Base-by-base conservation (phyloP, 2,797 vertebrate genomes). In the Xyrichtys novacula region DNA sequence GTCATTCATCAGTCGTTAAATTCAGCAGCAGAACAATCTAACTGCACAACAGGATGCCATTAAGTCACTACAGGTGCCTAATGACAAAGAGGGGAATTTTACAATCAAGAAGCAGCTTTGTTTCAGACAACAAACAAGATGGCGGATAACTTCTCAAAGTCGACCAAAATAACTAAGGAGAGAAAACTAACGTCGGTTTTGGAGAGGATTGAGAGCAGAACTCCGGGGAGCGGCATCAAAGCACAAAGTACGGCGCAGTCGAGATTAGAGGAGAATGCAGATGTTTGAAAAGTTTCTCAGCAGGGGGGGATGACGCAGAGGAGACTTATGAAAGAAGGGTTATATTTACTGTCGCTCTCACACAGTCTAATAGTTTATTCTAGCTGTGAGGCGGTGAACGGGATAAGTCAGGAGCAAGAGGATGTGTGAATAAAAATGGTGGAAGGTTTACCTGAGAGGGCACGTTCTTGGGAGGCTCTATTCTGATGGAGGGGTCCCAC, bases 401-500 rank as follows among this genome's bases (percentile, higher is more conserved):
- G 43, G 38, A 38, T 10, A 31, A 7, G 4, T 10, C 29, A 31
- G 6, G n/a, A n/a, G n/a, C n/a, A n/a, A n/a, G n/a, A n/a, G 22
- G 4, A 38, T 36, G 15, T 22, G 20, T 19, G 3, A 1, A 17
- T 17, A 15, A 23, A 47, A 17, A 4, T 10, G 36, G 4, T 8
- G 6, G 1, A 6, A 6, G 31, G 5, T 60, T 47, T 58, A 98
- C 97, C 96, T 99, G 98, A 89, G 98, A 99, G 40, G 98, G 98
- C 78, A 99, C 97, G 25, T 97, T 99, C 92, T 99, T 99, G 32
- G 98, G 98, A 65, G 98, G 98, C 76, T 99, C 98, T 95, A 99
- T 99, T 87, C 98, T 92, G 86, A 99, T 99, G 61, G 97, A 97
- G 71, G 98, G 98, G 80, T 99, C 98, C 98, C 98, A 99, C 84